A percentile compares a stretch with the other conserved stretches of the same genome.
These are phyloP conservation scores for Eueremaeus valkanovi DNA, from an alignment of 2,888 invertebrate genomes.

Conservation along the genomic window DNA sequence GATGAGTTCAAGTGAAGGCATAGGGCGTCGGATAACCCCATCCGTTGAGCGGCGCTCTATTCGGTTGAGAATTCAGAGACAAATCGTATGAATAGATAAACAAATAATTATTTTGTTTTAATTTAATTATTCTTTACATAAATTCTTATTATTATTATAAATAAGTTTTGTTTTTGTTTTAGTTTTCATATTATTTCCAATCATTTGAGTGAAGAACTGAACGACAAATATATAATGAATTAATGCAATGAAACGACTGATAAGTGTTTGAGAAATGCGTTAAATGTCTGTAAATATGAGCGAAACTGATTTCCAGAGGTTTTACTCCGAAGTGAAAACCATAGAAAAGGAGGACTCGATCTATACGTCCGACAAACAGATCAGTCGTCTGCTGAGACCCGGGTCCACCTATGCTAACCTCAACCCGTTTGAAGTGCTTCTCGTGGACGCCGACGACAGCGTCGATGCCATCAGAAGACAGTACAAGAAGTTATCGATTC, in stretches of 20 bases:
- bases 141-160: too few species aligned
- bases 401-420: conserved; percentile 98
- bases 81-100: too few species aligned
- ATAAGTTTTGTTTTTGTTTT: too few species aligned
- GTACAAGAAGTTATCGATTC: conserved; percentile 87
- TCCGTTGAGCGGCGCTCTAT: conserved; percentile 1
- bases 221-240: neutral
- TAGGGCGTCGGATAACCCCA: too few species aligned
- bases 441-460: conserved; percentile 72
- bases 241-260: neutral
- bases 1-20: too few species aligned
- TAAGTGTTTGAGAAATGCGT: too few species aligned
- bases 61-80: too few species aligned
- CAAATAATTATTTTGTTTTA: too few species aligned
- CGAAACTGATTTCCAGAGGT: conserved; percentile 39
- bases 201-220: neutral
- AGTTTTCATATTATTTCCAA: too few species aligned
- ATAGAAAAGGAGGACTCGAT: conserved; percentile 97
- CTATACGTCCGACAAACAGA: conserved; percentile 93
- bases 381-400: conserved; percentile 87
- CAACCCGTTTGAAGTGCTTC: conserved; percentile 69
- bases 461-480: conserved; percentile 93
- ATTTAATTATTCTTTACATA: too few species aligned
- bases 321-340: conserved; percentile 77
- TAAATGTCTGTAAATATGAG: conserved; percentile 14